Percentiles rank a stretch among this genome's conserved stretches.
Conservation (phyloP, 2,888 invertebrate genomes). For the Pammene aurita region DNA sequence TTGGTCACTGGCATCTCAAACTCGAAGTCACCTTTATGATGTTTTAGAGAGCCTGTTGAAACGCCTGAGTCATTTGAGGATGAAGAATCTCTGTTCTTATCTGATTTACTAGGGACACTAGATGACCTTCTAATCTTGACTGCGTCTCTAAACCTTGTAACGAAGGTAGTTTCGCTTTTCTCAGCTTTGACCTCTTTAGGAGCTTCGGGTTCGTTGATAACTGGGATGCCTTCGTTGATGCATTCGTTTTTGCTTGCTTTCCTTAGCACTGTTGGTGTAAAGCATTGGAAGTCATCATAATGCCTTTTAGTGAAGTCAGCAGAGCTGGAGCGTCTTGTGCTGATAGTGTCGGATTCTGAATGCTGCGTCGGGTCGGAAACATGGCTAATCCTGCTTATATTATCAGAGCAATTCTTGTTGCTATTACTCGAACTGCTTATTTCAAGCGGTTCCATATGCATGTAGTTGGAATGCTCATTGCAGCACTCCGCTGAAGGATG, state of each 20-base stretch:
- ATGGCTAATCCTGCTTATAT: conserved; percentile 82
- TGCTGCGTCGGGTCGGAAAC: conserved; percentile 74
- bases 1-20: conserved; percentile 83
- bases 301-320: conserved; percentile 85
- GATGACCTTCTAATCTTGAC: conserved; percentile 87
- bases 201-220: conserved; percentile 52
- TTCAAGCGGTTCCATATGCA: conserved; percentile 74
- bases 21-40: conserved; percentile 85
- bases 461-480: conserved; percentile 70
- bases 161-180: conserved; percentile 72
- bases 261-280: conserved; percentile 73
- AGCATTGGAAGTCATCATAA: conserved; percentile 77
- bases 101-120: conserved; percentile 87
- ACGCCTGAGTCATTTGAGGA: conserved; percentile 89
- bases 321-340: conserved; percentile 83
- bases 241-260: conserved; percentile 69
- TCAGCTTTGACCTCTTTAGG: conserved; percentile 73
- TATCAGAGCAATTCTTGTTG: conserved; percentile 76
- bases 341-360: conserved; percentile 72
- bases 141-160: conserved; percentile 78
- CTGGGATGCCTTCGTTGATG: conserved; percentile 66
- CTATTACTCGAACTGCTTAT: conserved; percentile 70
- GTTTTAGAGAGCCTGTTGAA: conserved; percentile 85
- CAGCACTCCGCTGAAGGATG: conserved; percentile 69
- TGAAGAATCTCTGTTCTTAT: conserved; percentile 87